Base-by-base conservation (phyloP, 2,888 invertebrate genomes). In the Bellardia pandia region DNA sequence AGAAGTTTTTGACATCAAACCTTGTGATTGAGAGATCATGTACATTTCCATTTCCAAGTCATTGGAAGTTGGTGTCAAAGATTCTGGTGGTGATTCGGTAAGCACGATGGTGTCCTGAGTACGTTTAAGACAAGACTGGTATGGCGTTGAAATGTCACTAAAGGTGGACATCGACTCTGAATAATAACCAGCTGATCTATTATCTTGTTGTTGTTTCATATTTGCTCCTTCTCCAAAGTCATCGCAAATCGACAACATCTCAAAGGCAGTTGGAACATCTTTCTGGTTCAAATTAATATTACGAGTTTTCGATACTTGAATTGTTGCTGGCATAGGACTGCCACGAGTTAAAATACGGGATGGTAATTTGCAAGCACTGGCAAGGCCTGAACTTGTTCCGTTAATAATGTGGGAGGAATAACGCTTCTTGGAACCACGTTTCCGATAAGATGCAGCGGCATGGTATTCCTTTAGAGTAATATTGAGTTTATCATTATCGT, bases 1-100 rank as follows among this genome's bases (percentile, higher is more conserved):
- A 1, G 93, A 93, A 14, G 92, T 93, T 79, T 92, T 92, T 4
- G 91, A 90, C 91, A 93, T 93, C 0, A 93, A 86, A 33, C 89
- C 88, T 37, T 86, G 90, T 1, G 91, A 88, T n/a, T 88, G 89
- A 60, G 90, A 90, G 91, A 93, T 91, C 93, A 93, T 92, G 66
- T 91, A 91, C 91, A 93, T 92, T 89, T 93, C 93, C 93, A 93
- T 93, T 86, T 92, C 91, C n/a, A 93, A 89, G n/a, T n/a, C n/a
- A n/a, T n/a, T n/a, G 30, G 69, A 45, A 2, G 77, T 13, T n/a
- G 78, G 78, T 40, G 69, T 75, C 6, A n/a, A 5, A 14, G 60
- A 16, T 33, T 33, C 40, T 40, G 9, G 5, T 14, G 37, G n/a
- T 16, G 37, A 37, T n/a, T 74, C 80, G 7, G 16, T n/a, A n/a